phyloP scores from a whole-genome alignment of 2,797 vertebrate species.

The Apogon talboti region DNA sequence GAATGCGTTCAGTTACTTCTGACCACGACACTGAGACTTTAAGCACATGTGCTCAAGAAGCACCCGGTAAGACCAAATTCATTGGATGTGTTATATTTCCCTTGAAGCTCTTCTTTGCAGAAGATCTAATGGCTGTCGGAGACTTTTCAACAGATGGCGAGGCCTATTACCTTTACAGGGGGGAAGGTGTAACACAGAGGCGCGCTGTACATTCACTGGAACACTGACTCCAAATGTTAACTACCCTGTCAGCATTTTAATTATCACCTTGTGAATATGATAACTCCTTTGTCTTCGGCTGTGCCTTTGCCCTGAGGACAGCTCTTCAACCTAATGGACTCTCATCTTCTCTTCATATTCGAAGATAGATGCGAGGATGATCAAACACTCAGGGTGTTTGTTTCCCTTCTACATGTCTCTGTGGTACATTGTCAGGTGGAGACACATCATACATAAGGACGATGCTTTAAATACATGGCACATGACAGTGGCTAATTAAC shows the following conservation, averaged over 20 bases:
- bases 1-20: no score
- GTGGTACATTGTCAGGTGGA: conserved; percentile 11
- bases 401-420: conserved; percentile 9
- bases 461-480: neutral
- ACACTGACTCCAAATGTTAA: conserved; percentile 60
- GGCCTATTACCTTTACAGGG: conserved; percentile 36
- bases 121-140: conserved; percentile 10
- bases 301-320: conserved; percentile 1
- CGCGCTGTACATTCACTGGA: conserved; percentile 47
- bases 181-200: conserved; percentile 32
- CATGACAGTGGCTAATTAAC: neutral
- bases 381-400: conserved; percentile 10
- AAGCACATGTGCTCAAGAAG: no score
- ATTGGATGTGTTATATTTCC: conserved; percentile 1
- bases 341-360: conserved; percentile 18
- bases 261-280: conserved; percentile 54
- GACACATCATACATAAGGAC: neutral
- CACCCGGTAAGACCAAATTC: neutral
- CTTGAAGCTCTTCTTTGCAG: conserved; percentile 1
- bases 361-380: conserved; percentile 8
- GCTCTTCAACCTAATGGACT: conserved; percentile 8
- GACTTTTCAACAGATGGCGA: conserved; percentile 31
- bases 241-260: conserved; percentile 62
- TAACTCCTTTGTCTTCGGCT: conserved; percentile 37
- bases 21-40: no score